Percentiles rank a stretch among this genome's conserved stretches.
Evolutionary conservation across 2,113 vertebrate species (phyloP).

Genomic region (Tragelaphus strepsiceros): DNA sequence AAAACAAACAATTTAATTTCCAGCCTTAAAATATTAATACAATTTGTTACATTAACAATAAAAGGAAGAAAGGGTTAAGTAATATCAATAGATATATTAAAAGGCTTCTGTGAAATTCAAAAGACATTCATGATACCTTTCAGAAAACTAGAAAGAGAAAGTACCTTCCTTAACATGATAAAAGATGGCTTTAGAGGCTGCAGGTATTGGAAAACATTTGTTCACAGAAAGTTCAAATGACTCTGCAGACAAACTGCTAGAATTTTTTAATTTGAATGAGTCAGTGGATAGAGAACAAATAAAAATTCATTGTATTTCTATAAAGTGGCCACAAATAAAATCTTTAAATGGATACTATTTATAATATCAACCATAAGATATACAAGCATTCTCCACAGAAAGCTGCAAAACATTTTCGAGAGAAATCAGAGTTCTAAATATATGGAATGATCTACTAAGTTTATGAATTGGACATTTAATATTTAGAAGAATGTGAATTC

Average conservation of each 20-base stretch:
- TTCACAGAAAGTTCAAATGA: not conserved
- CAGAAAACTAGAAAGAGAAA: not conserved
- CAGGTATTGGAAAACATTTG: not conserved
- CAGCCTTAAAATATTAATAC: not conserved
- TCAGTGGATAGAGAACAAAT: not conserved
- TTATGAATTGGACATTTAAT: not conserved
- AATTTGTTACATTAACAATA: not conserved
- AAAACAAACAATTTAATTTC: conserved; percentile 10
- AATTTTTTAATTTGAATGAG: not conserved
- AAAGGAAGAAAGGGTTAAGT: not conserved
- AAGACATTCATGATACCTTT: not conserved
- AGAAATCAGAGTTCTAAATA: conserved; percentile 24
- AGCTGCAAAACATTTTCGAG: not conserved
- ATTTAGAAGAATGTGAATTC: not conserved
- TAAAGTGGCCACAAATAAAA: not conserved
- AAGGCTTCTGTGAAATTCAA: not conserved
- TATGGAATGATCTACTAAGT: not conserved
- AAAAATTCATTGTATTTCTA: not conserved
- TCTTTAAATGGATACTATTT: not conserved
- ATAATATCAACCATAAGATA: not conserved
- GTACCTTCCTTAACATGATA: not conserved
- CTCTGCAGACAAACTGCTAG: not conserved
- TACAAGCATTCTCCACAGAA: not conserved
- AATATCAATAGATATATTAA: not conserved
- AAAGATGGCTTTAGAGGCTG: not conserved